Evolutionary conservation across 2,888 invertebrate species (phyloP).

Genomic region (Polietes domitor): DNA sequence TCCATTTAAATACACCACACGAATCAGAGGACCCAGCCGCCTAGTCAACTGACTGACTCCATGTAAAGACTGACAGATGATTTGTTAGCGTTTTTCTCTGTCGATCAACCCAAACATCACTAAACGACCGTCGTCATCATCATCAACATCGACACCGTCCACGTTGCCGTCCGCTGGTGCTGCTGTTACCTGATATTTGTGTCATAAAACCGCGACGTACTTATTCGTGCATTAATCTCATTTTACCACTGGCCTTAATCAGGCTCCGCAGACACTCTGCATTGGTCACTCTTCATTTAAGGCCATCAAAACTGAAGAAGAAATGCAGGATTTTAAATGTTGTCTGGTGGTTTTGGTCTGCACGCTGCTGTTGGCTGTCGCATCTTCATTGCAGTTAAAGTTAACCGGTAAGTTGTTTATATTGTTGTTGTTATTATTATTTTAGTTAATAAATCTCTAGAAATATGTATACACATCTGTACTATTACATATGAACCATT

Average conservation of each 20-base stretch:
- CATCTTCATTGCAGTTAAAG: slow-evolving; percentile 30
- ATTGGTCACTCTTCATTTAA: not conserved
- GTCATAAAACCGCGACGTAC: slow-evolving; percentile 45
- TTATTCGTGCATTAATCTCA: slow-evolving; percentile 48
- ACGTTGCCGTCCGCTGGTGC: not conserved
- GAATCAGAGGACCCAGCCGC: not conserved
- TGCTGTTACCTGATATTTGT: slow-evolving; percentile 33
- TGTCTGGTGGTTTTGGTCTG: slow-evolving; percentile 49
- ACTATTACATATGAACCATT: too few relatives aligned
- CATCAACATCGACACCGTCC: not conserved
- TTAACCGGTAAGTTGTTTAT: slow-evolving; percentile 48
- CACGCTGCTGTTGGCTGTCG: slow-evolving; percentile 46
- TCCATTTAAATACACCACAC: not conserved
- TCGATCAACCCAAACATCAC: slow-evolving; percentile 22
- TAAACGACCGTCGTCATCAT: not conserved
- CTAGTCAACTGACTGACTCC: not conserved
- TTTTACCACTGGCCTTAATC: slow-evolving; percentile 54
- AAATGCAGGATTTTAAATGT: slow-evolving; percentile 52
- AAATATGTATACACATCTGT: not conserved
- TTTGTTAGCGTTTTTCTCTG: not conserved
- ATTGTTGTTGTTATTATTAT: not conserved
- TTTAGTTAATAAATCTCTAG: slow-evolving; percentile 7
- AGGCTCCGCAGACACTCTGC: not conserved
- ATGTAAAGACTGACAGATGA: not conserved
- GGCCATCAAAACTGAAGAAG: slow-evolving; percentile 23